Evolutionary conservation across 2,113 vertebrate genomes (phyloP).

Genomic region (Apodemus sylvaticus): DNA sequence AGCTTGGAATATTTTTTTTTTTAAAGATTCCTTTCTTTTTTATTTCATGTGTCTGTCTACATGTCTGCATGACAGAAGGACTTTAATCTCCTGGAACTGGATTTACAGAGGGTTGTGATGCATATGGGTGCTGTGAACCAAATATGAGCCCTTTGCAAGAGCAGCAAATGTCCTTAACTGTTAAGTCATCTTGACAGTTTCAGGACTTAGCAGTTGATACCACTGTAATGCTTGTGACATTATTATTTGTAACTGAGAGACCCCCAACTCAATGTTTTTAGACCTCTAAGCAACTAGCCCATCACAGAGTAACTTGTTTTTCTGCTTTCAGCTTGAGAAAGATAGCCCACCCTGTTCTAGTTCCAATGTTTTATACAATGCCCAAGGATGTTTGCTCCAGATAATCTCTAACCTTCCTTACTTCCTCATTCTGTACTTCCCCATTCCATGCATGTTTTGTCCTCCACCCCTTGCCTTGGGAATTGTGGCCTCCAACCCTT

Average conservation of each 20-base stretch:
- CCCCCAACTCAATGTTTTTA: no score
- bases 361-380: no score
- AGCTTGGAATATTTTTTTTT: background rate
- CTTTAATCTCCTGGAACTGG: background rate
- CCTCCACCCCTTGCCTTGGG: no score
- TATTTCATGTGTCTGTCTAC: background rate
- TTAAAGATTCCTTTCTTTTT: background rate
- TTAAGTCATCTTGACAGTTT: background rate
- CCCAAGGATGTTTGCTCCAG: no score
- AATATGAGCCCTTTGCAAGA: background rate
- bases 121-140: background rate
- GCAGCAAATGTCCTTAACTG: background rate
- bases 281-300: no score
- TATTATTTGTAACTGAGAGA: slow-evolving; percentile 4
- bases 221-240: background rate
- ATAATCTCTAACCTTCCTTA: no score
- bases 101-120: background rate
- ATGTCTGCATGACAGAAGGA: background rate
- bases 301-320: no score
- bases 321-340: no score
- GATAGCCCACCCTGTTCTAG: no score
- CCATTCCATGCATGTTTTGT: no score
- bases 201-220: background rate
- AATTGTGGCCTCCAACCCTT: no score
- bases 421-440: no score